A percentile compares a stretch with the other conserved stretches of the same genome.
phyloP scores from a whole-genome alignment of 2,797 vertebrate species.

The Pipistrellus pipistrellus region DNA sequence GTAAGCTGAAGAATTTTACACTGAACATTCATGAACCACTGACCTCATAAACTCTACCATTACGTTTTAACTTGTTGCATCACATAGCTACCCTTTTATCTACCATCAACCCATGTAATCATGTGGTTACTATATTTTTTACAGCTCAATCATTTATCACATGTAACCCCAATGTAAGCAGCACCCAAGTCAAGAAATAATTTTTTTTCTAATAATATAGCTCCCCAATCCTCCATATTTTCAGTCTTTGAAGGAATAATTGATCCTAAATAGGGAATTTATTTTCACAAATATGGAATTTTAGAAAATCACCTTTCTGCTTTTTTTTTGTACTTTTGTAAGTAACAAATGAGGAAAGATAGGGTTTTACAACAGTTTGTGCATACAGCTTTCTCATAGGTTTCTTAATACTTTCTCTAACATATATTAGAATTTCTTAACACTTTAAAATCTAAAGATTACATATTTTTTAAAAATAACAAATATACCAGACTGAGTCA shows the following conservation, averaged over 20 bases:
- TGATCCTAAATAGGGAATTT: not conserved
- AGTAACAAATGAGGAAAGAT: not conserved
- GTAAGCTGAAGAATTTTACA: slow-evolving; percentile 1
- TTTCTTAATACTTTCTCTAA: slow-evolving; percentile 1
- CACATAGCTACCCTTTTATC: not conserved
- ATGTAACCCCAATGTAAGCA: not conserved
- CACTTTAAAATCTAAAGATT: slow-evolving; percentile 17
- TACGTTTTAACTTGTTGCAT: slow-evolving; percentile 45
- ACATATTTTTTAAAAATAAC: slow-evolving; percentile 61
- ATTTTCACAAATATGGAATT: not conserved
- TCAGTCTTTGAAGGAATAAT: not conserved
- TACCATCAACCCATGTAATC: not conserved
- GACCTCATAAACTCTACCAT: not conserved
- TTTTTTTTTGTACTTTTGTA: not conserved
- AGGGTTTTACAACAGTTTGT: not conserved
- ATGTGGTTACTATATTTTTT: not conserved
- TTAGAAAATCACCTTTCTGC: not conserved
- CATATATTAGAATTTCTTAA: slow-evolving; percentile 58
- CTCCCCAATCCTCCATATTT: not conserved
- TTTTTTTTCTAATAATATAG: not conserved
- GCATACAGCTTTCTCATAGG: not conserved
- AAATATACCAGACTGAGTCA: slow-evolving; percentile 40
- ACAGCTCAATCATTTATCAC: not conserved
- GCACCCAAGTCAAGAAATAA: not conserved
- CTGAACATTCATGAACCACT: not conserved